phyloP scores from a whole-genome alignment of 1,140 invertebrate genomes.

The Philotrypesis tridentata region DNA sequence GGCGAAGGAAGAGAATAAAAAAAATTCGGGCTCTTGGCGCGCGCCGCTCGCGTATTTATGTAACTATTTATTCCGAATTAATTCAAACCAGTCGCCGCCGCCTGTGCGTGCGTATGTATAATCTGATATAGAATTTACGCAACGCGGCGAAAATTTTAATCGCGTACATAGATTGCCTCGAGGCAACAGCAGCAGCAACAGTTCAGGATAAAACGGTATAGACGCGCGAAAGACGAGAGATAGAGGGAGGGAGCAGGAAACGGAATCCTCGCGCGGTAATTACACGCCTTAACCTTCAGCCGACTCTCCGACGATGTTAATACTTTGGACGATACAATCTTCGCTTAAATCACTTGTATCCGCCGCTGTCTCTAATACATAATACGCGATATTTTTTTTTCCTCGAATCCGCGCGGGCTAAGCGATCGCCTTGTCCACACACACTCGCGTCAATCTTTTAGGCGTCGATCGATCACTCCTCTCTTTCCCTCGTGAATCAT shows the following conservation, averaged over 20 bases:
- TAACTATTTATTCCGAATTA: not conserved
- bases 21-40: no score
- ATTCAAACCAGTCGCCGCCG: no score
- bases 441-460: no score
- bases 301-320: not conserved
- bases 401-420: no score
- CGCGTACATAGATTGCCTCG: not conserved
- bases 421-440: no score
- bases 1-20: no score
- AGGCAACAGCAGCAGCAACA: not conserved
- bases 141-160: not conserved
- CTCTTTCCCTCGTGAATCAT: no score
- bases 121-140: constrained; percentile 5
- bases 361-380: no score
- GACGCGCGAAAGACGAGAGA: not conserved
- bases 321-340: not conserved
- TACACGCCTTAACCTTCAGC: constrained; percentile 10
- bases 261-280: not conserved
- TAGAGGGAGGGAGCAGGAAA: not conserved
- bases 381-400: no score
- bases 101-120: not conserved
- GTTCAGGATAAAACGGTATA: not conserved
- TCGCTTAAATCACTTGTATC: not conserved
- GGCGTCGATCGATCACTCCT: no score
- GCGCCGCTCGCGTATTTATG: not conserved